Conservation (phyloP, 2,113 vertebrate species). For the Carassius gibelio region DNA sequence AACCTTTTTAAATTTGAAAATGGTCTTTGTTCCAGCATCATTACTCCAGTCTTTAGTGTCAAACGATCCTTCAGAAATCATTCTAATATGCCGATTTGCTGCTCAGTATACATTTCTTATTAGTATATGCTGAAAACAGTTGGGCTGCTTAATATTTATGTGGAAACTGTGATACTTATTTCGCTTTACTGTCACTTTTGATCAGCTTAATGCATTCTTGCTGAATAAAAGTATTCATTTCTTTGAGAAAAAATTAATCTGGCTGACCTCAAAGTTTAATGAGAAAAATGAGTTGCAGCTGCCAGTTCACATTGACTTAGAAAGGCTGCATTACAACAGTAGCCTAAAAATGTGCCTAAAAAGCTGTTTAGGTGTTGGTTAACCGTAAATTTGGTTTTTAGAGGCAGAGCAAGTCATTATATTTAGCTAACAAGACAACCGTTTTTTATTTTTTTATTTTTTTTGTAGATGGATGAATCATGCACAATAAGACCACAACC, state of each 20-base stretch:
- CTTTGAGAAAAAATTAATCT: neutral
- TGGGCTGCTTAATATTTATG: no score
- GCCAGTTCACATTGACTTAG: neutral
- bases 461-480: neutral
- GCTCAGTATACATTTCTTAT: neutral
- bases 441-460: neutral
- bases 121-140: neutral
- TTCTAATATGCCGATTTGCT: neutral
- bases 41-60: neutral
- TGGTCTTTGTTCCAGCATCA: neutral
- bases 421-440: neutral
- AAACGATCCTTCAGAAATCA: neutral
- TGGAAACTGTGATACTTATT: no score
- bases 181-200: no score
- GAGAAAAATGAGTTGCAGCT: neutral
- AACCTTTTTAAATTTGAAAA: neutral
- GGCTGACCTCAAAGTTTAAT: neutral
- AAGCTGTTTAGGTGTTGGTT: neutral
- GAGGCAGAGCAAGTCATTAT: neutral
- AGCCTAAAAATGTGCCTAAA: neutral
- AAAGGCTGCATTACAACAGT: neutral
- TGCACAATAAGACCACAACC: neutral
- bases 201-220: no score
- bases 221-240: no score
- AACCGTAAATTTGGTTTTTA: neutral